Conservation (phyloP, 92 coral and sea anemone species). For the Epizoanthus scotinus region DNA sequence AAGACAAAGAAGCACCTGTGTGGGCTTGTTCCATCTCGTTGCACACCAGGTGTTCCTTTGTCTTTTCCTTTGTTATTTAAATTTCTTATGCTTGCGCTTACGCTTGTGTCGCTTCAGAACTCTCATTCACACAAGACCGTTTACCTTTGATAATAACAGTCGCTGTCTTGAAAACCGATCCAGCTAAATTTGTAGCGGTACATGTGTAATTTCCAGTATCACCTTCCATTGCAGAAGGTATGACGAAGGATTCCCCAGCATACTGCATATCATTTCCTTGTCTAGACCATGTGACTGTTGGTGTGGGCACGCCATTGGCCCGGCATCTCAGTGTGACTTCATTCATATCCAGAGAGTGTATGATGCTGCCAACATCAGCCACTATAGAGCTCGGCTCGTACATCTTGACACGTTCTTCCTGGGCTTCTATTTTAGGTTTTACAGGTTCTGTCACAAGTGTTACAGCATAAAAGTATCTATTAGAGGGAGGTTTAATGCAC, state of each 20-base stretch:
- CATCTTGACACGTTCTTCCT: slow-evolving; percentile 32
- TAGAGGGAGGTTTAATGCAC: neutral
- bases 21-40: no score
- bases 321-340: slow-evolving; percentile 65
- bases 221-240: slow-evolving; percentile 40
- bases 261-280: slow-evolving; percentile 55
- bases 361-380: slow-evolving; percentile 64
- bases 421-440: slow-evolving; percentile 44
- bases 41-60: no score
- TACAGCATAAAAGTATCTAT: neutral
- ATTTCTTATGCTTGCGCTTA: no score
- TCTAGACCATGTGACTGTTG: slow-evolving; percentile 75
- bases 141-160: slow-evolving; percentile 63
- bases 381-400: slow-evolving; percentile 52
- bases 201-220: slow-evolving; percentile 83
- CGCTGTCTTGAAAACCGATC: slow-evolving; percentile 61
- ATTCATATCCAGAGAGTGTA: slow-evolving; percentile 70
- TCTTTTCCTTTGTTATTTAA: no score
- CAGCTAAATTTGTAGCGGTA: slow-evolving; percentile 63
- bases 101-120: no score
- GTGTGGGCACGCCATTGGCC: slow-evolving; percentile 77
- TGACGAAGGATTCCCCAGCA: slow-evolving; percentile 38
- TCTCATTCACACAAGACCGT: neutral
- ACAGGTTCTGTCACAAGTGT: slow-evolving; percentile 39
- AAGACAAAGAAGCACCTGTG: no score